Evolutionary conservation across 2,113 vertebrate genomes (phyloP).

Genomic region (Muscicapa adusta): DNA sequence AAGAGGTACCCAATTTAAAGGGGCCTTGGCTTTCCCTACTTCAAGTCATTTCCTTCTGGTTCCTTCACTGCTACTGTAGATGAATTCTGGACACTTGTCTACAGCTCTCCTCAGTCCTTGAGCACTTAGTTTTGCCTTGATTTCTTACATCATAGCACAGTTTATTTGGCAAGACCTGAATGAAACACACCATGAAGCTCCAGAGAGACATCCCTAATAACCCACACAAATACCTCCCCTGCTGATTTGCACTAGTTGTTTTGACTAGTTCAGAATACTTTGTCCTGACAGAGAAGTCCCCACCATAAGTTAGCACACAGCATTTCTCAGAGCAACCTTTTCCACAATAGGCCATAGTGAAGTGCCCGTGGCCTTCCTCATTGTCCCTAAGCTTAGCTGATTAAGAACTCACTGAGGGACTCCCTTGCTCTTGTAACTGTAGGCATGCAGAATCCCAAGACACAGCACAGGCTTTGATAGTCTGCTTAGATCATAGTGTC

Average conservation of each 20-base stretch:
- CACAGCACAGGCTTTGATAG: background rate
- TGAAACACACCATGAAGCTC: background rate
- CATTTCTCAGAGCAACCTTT: background rate
- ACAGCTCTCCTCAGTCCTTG: background rate
- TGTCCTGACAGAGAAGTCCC: fast-evolving
- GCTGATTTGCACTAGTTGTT: background rate
- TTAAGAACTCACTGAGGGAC: background rate
- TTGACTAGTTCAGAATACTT: background rate
- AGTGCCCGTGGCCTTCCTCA: background rate
- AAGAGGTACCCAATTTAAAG: background rate
- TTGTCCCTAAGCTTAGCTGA: background rate
- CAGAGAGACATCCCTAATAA: background rate
- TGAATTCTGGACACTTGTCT: background rate
- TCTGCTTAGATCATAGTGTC: background rate
- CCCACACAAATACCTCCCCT: fast-evolving
- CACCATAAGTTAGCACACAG: background rate
- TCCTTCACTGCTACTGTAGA: background rate
- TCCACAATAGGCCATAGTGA: background rate
- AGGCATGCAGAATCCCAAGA: background rate
- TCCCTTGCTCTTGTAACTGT: background rate
- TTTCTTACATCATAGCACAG: background rate
- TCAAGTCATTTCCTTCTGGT: background rate
- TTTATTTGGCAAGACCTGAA: background rate
- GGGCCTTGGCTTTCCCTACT: background rate
- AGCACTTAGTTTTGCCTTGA: background rate